A percentile compares a stretch with the other conserved stretches of the same genome.
Evolutionary conservation across 2,113 vertebrate species (phyloP).

Genomic region (Xiphorhynchus elegans): DNA sequence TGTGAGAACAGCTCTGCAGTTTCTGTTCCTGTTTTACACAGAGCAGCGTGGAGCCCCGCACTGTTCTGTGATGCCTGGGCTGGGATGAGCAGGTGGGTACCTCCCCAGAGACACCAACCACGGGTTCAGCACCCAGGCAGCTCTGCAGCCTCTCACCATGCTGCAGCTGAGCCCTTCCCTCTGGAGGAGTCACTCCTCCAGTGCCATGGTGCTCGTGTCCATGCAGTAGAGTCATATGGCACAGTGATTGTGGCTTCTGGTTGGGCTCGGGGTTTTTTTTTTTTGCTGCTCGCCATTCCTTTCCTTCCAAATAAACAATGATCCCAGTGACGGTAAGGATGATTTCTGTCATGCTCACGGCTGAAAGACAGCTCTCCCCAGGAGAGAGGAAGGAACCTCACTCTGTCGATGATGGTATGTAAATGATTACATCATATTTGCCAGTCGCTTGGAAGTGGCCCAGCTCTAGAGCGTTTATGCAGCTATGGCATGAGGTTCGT

Average conservation of each 20-base stretch:
- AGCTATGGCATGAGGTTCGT: conserved; percentile 14
- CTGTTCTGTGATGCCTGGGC: background rate
- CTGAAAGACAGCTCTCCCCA: conserved; percentile 49
- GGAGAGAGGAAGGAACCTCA: conserved; percentile 46
- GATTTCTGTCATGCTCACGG: conserved; percentile 18
- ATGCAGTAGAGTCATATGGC: rapidly evolving
- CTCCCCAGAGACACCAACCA: background rate
- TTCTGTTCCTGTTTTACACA: conserved; percentile 8
- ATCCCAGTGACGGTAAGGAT: background rate
- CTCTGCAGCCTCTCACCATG: background rate
- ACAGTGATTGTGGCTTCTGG: background rate
- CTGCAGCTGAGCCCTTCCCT: background rate
- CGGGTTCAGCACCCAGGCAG: background rate
- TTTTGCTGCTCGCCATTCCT: background rate
- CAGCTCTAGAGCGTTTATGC: conserved; percentile 38
- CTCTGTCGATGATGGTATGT: conserved; percentile 34
- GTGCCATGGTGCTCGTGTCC: background rate
- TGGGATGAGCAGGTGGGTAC: conserved; percentile 27
- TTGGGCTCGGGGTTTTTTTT: background rate
- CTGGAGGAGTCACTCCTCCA: background rate
- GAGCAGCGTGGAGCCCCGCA: background rate
- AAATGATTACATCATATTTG: conserved; percentile 53
- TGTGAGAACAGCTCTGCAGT: background rate
- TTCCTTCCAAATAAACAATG: background rate
- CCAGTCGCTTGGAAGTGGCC: conserved; percentile 45